These are phyloP conservation scores for Staurois parvus DNA, from an alignment of 2,797 vertebrate species.

Conservation along the genomic window DNA sequence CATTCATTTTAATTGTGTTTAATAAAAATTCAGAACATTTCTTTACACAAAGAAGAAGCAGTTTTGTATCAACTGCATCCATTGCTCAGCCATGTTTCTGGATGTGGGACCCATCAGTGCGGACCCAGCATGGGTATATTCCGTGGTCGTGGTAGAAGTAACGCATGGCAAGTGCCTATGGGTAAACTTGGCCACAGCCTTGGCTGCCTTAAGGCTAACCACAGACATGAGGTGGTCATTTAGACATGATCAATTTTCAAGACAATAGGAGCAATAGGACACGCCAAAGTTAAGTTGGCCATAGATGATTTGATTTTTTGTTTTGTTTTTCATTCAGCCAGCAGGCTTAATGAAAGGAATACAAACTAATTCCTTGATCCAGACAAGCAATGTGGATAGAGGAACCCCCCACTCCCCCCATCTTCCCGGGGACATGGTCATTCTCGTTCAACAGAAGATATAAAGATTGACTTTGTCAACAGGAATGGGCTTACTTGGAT, in stretches of 20 bases:
- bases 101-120: background rate
- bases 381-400: no score
- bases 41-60: background rate
- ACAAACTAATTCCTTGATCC: no score
- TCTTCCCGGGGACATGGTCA: no score
- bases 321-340: no score
- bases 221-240: background rate
- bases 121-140: background rate
- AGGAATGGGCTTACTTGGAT: no score
- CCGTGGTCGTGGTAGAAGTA: background rate
- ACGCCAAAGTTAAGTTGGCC: background rate
- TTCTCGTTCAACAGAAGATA: no score
- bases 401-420: no score
- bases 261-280: background rate
- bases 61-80: background rate
- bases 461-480: no score
- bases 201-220: background rate
- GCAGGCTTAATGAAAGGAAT: no score
- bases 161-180: background rate
- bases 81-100: background rate
- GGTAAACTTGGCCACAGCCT: background rate
- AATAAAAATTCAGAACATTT: conserved; percentile 37
- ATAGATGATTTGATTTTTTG: no score
- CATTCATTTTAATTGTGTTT: conserved; percentile 52
- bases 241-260: background rate